Evolutionary conservation across 2,888 invertebrate genomes (phyloP), one percentile per base, ranked within the genome.

Genomic region (Pristionchus mayeri): DNA sequence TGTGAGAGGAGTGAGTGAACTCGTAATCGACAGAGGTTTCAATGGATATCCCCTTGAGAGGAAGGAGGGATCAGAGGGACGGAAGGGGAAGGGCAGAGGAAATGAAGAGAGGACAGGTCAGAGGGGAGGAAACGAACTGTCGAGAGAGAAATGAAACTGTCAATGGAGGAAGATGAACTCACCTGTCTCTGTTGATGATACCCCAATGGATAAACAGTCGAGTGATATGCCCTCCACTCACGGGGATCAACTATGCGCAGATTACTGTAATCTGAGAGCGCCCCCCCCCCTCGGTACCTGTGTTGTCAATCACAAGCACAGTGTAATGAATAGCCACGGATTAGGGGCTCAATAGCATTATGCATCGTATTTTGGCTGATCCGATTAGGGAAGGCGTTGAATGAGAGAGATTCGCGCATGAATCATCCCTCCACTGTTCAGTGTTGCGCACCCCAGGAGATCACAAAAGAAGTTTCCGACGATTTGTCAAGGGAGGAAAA

Each of bases 241-340:
- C 71, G 37, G 67, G 67, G 67, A 67, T 71, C 9, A 71, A 71
- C 71, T 71, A 6, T 40, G 11, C 1, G 11, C 40, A 6, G 71
- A 71, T 71, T 71, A 71, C 71, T 6, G 71, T 71, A 71, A 71
- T 71, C 71, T 71, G 71, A 71, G 71, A 71, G 40, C 37, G 40
- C 37, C 13, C 40, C 44, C 44, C 44, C 37, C 63, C 34, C 63
- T 40, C 63, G 34, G 63, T 63, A 71, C 71, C 71, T 71, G 40
- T 71, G 71, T 71, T 71, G 71, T 71, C 71, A 71, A 16, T 71
- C 71, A 40, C 40, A 16, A 18, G 18, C n/a, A n/a, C 71, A 71
- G n/a, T 71, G 71, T 71, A 71, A 71, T 71, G 71, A 71, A 71
- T 71, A 71, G 40, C 71, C 24, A n/a, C n/a, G 71, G 71, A 71